A percentile compares a stretch with the other conserved stretches of the same genome.
Evolutionary conservation across 2,797 vertebrate species (phyloP).

Genomic region (Pterois miles): DNA sequence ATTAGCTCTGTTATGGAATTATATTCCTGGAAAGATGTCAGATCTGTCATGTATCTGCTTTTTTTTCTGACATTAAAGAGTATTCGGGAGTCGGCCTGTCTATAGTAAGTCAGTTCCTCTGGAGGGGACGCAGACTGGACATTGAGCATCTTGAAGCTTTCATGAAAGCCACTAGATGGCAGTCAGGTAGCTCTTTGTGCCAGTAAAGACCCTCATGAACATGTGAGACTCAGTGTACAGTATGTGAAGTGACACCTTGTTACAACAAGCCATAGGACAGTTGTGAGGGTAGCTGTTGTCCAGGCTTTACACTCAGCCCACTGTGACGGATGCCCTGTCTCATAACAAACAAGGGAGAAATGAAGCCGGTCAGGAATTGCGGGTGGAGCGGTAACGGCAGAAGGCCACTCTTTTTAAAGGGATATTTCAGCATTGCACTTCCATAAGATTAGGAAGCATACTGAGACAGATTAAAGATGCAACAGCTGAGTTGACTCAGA

Average conservation of each 20-base stretch:
- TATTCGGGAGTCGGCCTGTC: neutral
- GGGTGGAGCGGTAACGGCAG: too few species aligned
- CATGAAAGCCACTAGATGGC: conserved; percentile 53
- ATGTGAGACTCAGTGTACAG: neutral
- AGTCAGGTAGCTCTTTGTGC: neutral
- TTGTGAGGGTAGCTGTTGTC: neutral
- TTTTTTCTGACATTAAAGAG: neutral
- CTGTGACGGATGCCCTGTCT: neutral
- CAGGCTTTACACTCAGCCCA: too few species aligned
- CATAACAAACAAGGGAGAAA: neutral
- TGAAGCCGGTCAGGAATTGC: neutral
- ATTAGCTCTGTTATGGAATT: neutral
- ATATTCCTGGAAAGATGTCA: neutral
- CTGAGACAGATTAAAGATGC: neutral
- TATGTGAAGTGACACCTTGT: neutral
- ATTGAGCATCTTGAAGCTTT: neutral
- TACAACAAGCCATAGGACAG: neutral
- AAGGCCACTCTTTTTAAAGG: neutral
- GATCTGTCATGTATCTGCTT: neutral
- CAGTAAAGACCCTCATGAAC: neutral
- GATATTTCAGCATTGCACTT: neutral
- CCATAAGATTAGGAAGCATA: rapidly evolving
- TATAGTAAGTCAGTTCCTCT: neutral
- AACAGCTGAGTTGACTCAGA: neutral
- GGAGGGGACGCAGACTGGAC: neutral